Percentiles rank a stretch among this genome's conserved stretches.
These are phyloP conservation scores for Anthopleura xanthogrammica DNA, from an alignment of 92 coral and sea anemone species.

Conservation along the genomic window DNA sequence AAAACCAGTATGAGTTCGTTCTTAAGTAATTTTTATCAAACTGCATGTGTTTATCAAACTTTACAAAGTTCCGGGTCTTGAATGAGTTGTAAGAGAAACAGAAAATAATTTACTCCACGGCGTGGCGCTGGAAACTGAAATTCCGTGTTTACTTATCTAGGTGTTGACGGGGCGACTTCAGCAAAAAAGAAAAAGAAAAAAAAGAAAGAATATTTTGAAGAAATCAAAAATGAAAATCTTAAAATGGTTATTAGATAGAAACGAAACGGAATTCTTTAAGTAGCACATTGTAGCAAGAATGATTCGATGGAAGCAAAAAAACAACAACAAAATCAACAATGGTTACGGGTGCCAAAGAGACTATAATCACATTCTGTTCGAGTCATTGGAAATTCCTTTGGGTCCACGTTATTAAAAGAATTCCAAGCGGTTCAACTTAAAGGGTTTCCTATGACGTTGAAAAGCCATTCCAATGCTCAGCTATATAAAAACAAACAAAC, in stretches of 20 bases:
- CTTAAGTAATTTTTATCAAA: background rate
- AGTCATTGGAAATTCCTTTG: background rate
- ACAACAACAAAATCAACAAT: background rate
- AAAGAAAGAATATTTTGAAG: background rate
- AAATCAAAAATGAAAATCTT: background rate
- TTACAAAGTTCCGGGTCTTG: background rate
- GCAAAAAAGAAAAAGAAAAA: background rate
- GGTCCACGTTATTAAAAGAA: background rate
- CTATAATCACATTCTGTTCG: background rate
- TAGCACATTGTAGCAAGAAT: background rate
- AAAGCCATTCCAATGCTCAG: slow-evolving; percentile 29
- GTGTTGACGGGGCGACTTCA: background rate
- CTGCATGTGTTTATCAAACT: background rate
- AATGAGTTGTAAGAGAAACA: background rate
- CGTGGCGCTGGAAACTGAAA: slow-evolving; percentile 1
- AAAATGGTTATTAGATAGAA: background rate
- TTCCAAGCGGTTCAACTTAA: background rate
- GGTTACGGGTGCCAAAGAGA: background rate
- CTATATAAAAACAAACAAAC: slow-evolving; percentile 5
- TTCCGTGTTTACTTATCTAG: background rate
- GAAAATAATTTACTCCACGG: background rate
- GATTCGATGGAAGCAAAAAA: background rate
- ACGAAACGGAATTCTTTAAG: background rate
- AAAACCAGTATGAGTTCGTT: background rate
- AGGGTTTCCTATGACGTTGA: slow-evolving; percentile 7